Evolutionary conservation across 1,140 invertebrate genomes (phyloP).

Genomic region (Caenorhabditis briggsae): DNA sequence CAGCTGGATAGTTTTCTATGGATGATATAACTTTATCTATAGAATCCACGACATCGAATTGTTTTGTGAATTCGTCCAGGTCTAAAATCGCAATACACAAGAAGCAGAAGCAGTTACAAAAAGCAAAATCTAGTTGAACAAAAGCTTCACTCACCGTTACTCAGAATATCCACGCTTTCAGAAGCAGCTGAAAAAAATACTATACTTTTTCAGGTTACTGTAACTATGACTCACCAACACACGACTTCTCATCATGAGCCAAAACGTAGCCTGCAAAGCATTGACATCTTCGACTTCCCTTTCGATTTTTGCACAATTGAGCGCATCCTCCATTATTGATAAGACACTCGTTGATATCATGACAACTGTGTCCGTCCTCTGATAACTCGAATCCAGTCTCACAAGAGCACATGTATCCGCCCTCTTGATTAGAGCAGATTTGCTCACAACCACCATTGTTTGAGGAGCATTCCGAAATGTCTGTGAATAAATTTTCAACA

Average conservation of each 20-base stretch:
- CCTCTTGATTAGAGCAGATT: constrained; percentile 80
- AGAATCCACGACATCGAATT: constrained; percentile 2
- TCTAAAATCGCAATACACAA: not conserved
- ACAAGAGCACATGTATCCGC: constrained; percentile 79
- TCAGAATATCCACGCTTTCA: constrained; percentile 46
- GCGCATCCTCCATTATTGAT: constrained; percentile 95
- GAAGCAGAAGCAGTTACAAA: not conserved
- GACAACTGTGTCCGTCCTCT: constrained; percentile 78
- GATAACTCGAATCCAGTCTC: constrained; percentile 78
- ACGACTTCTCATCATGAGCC: constrained; percentile 92
- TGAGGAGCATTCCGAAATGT: constrained; percentile 80
- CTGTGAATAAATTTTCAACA: constrained; percentile 64
- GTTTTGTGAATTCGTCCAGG: constrained; percentile 13
- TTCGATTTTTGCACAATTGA: constrained; percentile 94
- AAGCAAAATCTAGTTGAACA: constrained; percentile 15
- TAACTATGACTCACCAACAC: constrained; percentile 81
- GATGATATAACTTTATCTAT: constrained; percentile 25
- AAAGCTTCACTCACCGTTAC: constrained; percentile 52
- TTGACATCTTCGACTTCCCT: constrained; percentile 92
- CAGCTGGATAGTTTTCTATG: constrained; percentile 31
- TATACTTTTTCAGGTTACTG: not conserved
- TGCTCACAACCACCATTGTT: constrained; percentile 81
- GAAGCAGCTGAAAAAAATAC: constrained; percentile 55
- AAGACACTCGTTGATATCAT: constrained; percentile 81
- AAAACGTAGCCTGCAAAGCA: constrained; percentile 96